phyloP scores from a whole-genome alignment of 2,113 vertebrate species.

The Sterna hirundo region DNA sequence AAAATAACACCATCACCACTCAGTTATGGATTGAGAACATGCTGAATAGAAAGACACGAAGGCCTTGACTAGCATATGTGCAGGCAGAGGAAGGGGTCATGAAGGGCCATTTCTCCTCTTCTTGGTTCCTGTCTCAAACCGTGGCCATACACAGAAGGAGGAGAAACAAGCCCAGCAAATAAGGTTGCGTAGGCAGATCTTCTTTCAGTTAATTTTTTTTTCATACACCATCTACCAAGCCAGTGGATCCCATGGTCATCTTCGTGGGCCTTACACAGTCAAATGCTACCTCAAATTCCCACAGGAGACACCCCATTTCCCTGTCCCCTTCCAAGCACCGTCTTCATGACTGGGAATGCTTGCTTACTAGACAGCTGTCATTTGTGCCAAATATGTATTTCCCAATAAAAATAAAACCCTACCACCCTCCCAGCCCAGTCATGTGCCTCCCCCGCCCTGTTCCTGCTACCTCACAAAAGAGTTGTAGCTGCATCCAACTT shows the following conservation, averaged over 20 bases:
- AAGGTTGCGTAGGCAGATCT: neutral
- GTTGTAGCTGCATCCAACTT: neutral
- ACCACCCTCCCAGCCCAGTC: neutral
- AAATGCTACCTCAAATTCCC: neutral
- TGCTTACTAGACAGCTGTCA: neutral
- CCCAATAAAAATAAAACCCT: neutral
- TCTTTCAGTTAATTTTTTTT: neutral
- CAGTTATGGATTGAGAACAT: neutral
- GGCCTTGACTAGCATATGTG: neutral
- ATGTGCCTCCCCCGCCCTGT: neutral
- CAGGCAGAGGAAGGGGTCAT: neutral
- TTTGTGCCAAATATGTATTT: neutral
- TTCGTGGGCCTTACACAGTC: neutral
- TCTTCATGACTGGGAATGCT: neutral
- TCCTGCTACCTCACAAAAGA: neutral
- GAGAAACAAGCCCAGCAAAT: neutral
- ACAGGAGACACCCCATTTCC: accelerated
- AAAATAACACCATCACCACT: neutral
- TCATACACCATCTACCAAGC: neutral
- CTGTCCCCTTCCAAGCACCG: neutral
- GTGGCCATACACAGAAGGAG: neutral
- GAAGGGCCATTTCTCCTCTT: neutral
- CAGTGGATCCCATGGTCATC: neutral
- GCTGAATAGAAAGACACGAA: neutral
- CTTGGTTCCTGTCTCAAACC: neutral